Evolutionary conservation across 2,888 invertebrate genomes (phyloP), one percentile per base, ranked within the genome.

Genomic region (Acanthosoma haemorrhoidale): DNA sequence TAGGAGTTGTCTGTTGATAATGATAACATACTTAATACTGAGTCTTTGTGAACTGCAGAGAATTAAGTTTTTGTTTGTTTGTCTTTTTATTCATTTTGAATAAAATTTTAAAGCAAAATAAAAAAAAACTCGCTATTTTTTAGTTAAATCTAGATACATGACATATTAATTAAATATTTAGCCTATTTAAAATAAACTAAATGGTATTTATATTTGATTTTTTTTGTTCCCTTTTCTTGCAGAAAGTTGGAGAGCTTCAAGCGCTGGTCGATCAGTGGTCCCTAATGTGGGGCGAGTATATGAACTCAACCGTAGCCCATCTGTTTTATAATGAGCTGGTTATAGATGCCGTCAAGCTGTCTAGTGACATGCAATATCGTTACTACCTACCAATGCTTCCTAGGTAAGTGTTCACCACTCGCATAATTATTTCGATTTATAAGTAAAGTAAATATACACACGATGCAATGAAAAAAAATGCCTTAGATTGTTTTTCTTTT

Each of bases 161-260:
- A n/a, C n/a, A n/a, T n/a, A n/a, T n/a, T n/a, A n/a, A n/a, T n/a
- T n/a, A n/a, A n/a, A n/a, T n/a, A n/a, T n/a, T n/a, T n/a, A n/a
- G n/a, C n/a, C n/a, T n/a, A n/a, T n/a, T n/a, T 59, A 25, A 59
- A 31, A 68, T 43, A 15, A 15, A n/a, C n/a, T n/a, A n/a, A n/a
- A n/a, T n/a, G n/a, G 29, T 39, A 59, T 21, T 36, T 18, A 38
- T 36, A 67, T 29, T 34, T 36, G 36, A 15, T 21, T 13, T 11
- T 36, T 36, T 36, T 9, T 9, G 11, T 36, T 36, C 36, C 6
- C 13, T n/a, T n/a, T n/a, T n/a, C 1, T 67, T 43, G 31, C 76
- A 81, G 80, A 80, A 80, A 76, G 77, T 81, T 18, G 75, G 79
- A 36, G 75, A 79, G 36, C 76, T 82, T 38, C 80, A 81, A 69